Conservation (phyloP, 2,888 invertebrate species). For the Dastarcus helophoroides region DNA sequence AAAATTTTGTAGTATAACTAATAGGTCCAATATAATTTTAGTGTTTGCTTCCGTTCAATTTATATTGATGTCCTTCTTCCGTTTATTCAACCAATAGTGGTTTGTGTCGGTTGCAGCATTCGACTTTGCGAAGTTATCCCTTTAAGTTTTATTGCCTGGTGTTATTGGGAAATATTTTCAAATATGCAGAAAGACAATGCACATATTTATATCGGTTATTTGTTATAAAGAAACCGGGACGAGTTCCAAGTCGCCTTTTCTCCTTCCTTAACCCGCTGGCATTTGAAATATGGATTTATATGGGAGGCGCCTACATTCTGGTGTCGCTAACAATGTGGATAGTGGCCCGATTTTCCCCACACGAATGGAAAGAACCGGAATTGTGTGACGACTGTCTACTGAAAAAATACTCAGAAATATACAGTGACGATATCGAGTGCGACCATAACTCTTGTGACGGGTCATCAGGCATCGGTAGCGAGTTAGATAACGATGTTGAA, state of each 20-base stretch:
- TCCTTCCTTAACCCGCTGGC: conserved; percentile 79
- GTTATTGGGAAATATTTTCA: too few relatives aligned
- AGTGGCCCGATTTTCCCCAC: conserved; percentile 73
- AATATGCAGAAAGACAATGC: too few relatives aligned
- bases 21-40: too few relatives aligned
- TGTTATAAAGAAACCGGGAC: conserved; percentile 39
- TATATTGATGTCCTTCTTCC: too few relatives aligned
- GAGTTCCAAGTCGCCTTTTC: conserved; percentile 54
- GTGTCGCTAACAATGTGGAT: conserved; percentile 74
- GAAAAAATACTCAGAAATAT: conserved; percentile 22
- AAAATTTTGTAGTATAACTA: too few relatives aligned
- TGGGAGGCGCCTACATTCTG: conserved; percentile 65
- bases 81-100: too few relatives aligned
- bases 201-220: conserved; percentile 5
- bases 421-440: conserved; percentile 26
- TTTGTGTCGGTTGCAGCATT: too few relatives aligned
- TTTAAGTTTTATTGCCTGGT: too few relatives aligned
- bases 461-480: conserved; percentile 26
- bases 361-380: conserved; percentile 61
- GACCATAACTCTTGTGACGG: conserved; percentile 17
- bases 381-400: conserved; percentile 44
- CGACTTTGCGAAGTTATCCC: too few relatives aligned
- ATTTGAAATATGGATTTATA: conserved; percentile 74
- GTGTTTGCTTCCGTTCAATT: too few relatives aligned
- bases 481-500: conserved; percentile 10